Evolutionary conservation across 2,888 invertebrate species (phyloP).

Genomic region (Acronicta leporina): DNA sequence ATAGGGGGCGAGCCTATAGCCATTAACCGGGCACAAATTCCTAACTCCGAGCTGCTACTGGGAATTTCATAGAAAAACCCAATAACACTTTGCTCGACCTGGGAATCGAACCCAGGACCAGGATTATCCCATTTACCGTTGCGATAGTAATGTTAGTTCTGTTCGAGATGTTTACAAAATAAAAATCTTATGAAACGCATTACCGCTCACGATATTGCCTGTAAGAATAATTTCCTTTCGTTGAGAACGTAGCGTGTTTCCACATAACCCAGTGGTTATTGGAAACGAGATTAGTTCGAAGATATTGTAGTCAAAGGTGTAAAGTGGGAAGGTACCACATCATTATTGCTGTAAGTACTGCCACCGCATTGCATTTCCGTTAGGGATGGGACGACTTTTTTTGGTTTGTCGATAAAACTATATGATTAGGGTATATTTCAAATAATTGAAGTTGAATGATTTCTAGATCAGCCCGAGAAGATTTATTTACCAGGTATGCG

Average conservation of each 20-base stretch:
- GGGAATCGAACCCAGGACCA: no score
- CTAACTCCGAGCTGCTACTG: no score
- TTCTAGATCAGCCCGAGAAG: no score
- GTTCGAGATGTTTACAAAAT: no score
- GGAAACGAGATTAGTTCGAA: conserved; percentile 45
- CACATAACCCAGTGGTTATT: conserved; percentile 24
- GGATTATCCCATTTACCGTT: not conserved
- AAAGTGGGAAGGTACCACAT: conserved; percentile 45
- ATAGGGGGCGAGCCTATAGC: no score
- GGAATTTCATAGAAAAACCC: no score
- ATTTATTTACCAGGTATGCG: no score
- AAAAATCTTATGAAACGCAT: conserved; percentile 18
- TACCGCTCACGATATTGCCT: conserved; percentile 4
- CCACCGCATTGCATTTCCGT: conserved; percentile 43
- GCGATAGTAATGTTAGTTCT: not conserved
- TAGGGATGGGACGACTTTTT: conserved; percentile 23
- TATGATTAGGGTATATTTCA: no score
- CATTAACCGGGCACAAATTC: no score
- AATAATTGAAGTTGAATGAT: no score
- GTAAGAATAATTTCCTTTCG: conserved; percentile 18
- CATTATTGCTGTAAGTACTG: conserved; percentile 56
- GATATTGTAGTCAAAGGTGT: conserved; percentile 47
- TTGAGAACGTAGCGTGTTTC: conserved; percentile 21
- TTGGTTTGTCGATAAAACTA: conserved; percentile 14
- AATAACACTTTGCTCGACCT: no score